phyloP scores from a whole-genome alignment of 2,113 vertebrate genomes.

The Prunella fulvescens region DNA sequence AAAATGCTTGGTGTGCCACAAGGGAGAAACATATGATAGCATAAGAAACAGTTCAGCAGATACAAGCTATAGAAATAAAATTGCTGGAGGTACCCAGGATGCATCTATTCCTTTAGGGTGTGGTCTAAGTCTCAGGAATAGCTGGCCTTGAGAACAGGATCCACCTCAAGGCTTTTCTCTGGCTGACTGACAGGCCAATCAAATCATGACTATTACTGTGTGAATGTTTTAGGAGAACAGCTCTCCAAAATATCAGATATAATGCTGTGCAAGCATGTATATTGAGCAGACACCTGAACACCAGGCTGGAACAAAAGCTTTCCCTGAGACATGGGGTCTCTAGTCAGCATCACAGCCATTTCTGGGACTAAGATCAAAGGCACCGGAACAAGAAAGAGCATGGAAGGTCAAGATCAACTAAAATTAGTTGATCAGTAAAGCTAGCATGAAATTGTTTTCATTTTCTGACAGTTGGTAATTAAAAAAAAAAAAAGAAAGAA shows the following conservation, averaged over 20 bases:
- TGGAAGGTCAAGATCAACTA: neutral
- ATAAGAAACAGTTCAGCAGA: neutral
- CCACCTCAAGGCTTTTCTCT: neutral
- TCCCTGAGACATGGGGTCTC: neutral
- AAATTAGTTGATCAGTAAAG: neutral
- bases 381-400: neutral
- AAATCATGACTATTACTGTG: neutral
- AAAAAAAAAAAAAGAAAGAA: neutral
- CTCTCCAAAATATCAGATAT: neutral
- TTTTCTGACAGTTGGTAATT: neutral
- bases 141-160: neutral
- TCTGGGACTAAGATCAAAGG: neutral
- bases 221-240: neutral
- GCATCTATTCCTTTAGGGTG: neutral
- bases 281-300: neutral
- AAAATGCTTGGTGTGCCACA: neutral
- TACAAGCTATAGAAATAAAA: neutral
- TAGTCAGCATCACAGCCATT: neutral
- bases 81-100: neutral
- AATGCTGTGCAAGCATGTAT: neutral
- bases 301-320: neutral
- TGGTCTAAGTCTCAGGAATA: neutral
- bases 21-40: neutral
- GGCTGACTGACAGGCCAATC: neutral
- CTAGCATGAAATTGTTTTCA: neutral